These are phyloP conservation scores for Archilochus colubris DNA, from an alignment of 2,113 vertebrate species.

Conservation along the genomic window DNA sequence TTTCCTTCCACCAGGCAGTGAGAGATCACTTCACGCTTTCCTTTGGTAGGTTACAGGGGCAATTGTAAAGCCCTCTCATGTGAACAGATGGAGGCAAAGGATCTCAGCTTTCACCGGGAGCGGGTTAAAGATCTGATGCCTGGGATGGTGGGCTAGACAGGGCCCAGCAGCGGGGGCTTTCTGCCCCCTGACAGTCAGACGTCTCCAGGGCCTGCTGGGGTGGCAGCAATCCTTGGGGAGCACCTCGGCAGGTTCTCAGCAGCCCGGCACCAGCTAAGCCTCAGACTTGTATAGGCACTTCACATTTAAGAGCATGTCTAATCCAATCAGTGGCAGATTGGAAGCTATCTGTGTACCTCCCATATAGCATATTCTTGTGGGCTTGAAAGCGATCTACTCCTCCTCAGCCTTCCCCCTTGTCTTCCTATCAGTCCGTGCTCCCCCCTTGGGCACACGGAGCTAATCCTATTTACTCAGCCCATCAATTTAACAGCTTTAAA, in stretches of 20 bases:
- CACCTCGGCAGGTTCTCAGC: constrained; percentile 73
- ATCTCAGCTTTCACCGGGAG: constrained; percentile 70
- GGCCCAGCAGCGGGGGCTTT: constrained; percentile 50
- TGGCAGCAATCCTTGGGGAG: constrained; percentile 59
- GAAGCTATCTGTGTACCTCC: constrained; percentile 80
- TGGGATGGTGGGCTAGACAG: constrained; percentile 41
- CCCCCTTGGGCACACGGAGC: constrained; percentile 72
- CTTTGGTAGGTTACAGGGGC: constrained; percentile 48
- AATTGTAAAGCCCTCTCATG: constrained; percentile 63
- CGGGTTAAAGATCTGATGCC: constrained; percentile 48
- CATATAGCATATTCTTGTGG: constrained; percentile 76
- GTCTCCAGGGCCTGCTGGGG: constrained; percentile 68
- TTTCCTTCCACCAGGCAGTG: constrained; percentile 63
- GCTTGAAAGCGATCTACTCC: constrained; percentile 66
- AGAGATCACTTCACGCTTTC: constrained; percentile 62
- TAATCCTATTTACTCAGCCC: constrained; percentile 83
- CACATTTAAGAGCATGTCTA: constrained; percentile 83
- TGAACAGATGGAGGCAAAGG: constrained; percentile 70
- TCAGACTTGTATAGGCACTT: constrained; percentile 75
- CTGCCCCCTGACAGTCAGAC: constrained; percentile 53
- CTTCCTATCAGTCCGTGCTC: constrained; percentile 69
- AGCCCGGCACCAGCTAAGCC: constrained; percentile 65
- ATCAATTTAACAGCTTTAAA: constrained; percentile 85
- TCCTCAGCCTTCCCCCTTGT: constrained; percentile 65
- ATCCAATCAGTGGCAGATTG: constrained; percentile 82